Conservation (phyloP, 92 coral and sea anemone genomes). For the Zoanthus gigantus region DNA sequence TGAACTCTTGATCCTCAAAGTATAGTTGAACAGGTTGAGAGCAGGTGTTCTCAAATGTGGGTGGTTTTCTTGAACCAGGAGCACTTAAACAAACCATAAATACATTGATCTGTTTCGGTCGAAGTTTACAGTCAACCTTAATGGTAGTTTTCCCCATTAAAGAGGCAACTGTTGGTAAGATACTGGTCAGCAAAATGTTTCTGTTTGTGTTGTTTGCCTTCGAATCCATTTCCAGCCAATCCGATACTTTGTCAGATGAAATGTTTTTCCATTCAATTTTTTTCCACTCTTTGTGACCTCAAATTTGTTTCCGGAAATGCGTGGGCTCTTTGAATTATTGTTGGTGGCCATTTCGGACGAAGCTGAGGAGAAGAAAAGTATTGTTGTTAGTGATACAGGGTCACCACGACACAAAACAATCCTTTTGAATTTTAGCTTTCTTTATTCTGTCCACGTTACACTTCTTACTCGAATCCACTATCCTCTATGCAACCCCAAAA, state of each 20-base stretch:
- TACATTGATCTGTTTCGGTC: slow-evolving; percentile 24
- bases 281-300: background rate
- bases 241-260: background rate
- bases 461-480: too few species aligned
- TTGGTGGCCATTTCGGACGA: too few species aligned
- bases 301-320: background rate
- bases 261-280: background rate
- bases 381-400: too few species aligned
- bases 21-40: slow-evolving; percentile 42
- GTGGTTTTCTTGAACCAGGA: slow-evolving; percentile 29
- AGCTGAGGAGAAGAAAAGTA: too few species aligned
- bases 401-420: too few species aligned
- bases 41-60: slow-evolving; percentile 47
- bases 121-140: slow-evolving; percentile 40
- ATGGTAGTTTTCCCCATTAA: slow-evolving; percentile 51
- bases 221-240: slow-evolving; percentile 46
- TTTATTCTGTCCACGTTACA: too few species aligned
- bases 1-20: slow-evolving; percentile 28
- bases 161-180: slow-evolving; percentile 61
- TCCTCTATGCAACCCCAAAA: too few species aligned
- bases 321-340: background rate
- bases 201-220: slow-evolving; percentile 63
- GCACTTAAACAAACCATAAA: slow-evolving; percentile 39
- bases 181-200: slow-evolving; percentile 50
- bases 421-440: too few species aligned